Conservation (phyloP, 2,888 invertebrate genomes). For the Diabrotica balteata region DNA sequence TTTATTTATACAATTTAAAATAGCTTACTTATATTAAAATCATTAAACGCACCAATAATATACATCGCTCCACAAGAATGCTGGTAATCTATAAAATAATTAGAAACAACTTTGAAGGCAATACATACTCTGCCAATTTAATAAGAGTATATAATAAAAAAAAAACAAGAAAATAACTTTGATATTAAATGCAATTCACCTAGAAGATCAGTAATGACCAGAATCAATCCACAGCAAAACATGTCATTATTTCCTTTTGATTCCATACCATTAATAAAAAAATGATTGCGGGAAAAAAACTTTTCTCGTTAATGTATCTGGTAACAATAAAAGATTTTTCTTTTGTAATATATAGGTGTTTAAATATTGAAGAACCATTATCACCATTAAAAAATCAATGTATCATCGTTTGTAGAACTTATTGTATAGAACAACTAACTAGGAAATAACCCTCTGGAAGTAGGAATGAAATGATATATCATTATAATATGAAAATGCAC, state of each 20-base stretch:
- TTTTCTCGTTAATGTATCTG: background rate
- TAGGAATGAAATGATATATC: constrained; percentile 19
- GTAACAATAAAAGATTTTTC: background rate
- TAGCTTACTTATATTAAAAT: too few species aligned
- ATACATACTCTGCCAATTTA: too few species aligned
- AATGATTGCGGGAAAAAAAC: background rate
- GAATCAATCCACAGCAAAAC: too few species aligned
- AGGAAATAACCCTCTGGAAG: constrained; percentile 2
- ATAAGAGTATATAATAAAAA: background rate
- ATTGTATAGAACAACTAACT: constrained; percentile 9
- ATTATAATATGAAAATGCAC: constrained; percentile 19
- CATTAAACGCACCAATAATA: too few species aligned
- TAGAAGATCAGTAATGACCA: too few species aligned
- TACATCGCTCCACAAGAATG: too few species aligned
- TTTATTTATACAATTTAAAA: too few species aligned
- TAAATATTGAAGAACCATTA: constrained; percentile 1
- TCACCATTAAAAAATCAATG: constrained; percentile 12
- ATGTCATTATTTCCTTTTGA: background rate
- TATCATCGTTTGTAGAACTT: constrained; percentile 5
- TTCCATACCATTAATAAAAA: background rate
- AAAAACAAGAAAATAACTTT: background rate
- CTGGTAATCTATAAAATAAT: too few species aligned
- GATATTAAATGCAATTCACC: background rate
- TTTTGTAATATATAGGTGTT: background rate
- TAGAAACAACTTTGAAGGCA: too few species aligned